These are phyloP conservation scores for Amphibalanus amphitrite DNA, from an alignment of 1,140 invertebrate genomes.

Conservation along the genomic window DNA sequence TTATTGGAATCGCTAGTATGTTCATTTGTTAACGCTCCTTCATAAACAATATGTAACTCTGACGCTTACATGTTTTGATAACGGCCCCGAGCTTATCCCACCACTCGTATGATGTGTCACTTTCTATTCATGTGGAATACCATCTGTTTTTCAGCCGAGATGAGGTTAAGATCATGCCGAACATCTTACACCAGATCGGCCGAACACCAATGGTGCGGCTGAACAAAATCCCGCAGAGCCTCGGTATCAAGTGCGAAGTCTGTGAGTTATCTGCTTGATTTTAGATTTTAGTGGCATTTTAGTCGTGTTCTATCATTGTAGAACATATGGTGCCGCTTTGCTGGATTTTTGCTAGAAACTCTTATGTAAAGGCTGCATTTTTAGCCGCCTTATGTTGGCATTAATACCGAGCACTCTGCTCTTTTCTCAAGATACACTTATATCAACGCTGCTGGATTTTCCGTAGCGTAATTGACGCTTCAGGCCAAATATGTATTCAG, in stretches of 20 bases:
- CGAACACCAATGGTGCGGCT: slow-evolving; percentile 79
- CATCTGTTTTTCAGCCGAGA: slow-evolving; percentile 22
- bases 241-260: slow-evolving; percentile 78
- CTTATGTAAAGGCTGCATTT: too few relatives aligned
- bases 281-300: too few relatives aligned
- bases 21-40: not conserved
- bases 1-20: not conserved
- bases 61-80: too few relatives aligned
- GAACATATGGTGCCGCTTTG: too few relatives aligned
- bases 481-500: too few relatives aligned
- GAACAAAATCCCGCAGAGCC: slow-evolving; percentile 62
- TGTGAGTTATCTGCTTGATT: slow-evolving; percentile 64
- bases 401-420: too few relatives aligned
- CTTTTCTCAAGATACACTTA: too few relatives aligned
- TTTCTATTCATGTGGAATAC: not conserved
- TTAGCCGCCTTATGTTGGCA: too few relatives aligned
- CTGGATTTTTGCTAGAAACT: too few relatives aligned
- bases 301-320: too few relatives aligned
- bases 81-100: not conserved
- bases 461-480: too few relatives aligned
- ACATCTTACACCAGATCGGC: slow-evolving; percentile 72
- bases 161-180: slow-evolving; percentile 48
- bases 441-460: too few relatives aligned
- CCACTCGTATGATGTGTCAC: not conserved
- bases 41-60: not conserved